Percentiles rank a stretch among this genome's conserved stretches.
Conservation (phyloP, 2,888 invertebrate species). For the Tipula lateralis region DNA sequence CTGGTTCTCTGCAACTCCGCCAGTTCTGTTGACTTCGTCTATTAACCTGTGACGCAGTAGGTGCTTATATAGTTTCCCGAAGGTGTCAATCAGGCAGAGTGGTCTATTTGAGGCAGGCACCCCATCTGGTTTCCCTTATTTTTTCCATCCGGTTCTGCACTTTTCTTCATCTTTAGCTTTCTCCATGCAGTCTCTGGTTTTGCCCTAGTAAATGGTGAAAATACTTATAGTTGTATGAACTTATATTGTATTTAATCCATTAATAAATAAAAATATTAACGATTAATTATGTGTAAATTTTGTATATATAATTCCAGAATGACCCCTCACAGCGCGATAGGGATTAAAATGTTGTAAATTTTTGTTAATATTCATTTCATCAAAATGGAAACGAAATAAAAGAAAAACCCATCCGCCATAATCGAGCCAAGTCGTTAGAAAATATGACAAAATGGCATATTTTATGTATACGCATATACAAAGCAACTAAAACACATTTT, state of each 20-base stretch:
- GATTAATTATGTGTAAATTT: neutral
- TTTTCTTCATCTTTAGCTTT: no score
- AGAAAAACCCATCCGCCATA: neutral
- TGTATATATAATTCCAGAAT: neutral
- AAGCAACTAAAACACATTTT: neutral
- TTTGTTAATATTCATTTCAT: neutral
- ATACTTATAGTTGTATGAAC: no score
- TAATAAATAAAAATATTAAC: neutral
- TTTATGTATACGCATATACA: neutral
- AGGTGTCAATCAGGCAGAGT: no score
- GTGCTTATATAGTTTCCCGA: no score
- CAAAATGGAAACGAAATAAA: neutral
- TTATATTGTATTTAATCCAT: neutral
- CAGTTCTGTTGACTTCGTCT: no score
- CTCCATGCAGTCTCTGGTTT: no score
- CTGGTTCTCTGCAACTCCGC: no score
- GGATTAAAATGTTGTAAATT: neutral
- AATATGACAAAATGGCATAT: neutral
- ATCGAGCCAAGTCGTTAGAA: neutral
- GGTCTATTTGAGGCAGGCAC: no score
- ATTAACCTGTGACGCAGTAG: no score
- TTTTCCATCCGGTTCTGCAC: no score
- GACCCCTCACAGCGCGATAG: neutral
- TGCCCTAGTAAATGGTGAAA: no score
- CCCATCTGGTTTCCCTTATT: no score